Conservation (phyloP, 2,888 invertebrate genomes). For the Didymodactylos carnosus region DNA sequence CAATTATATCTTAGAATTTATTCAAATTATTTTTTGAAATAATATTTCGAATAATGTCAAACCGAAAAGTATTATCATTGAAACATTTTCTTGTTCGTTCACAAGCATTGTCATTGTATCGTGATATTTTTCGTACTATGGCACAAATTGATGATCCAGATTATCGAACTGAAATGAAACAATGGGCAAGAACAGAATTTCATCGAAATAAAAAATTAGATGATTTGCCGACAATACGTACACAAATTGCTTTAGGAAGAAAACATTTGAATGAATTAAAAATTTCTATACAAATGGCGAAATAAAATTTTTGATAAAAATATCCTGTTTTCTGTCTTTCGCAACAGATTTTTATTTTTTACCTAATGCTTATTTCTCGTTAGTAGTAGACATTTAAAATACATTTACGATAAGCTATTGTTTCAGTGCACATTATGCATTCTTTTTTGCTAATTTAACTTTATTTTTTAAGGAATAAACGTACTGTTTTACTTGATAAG, state of each 20-base stretch:
- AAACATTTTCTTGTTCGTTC: constrained; percentile 55
- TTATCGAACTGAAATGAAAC: constrained; percentile 40
- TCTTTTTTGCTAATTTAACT: no score
- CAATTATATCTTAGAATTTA: not conserved
- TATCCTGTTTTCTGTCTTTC: no score
- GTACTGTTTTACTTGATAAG: no score
- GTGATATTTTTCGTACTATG: constrained; percentile 50
- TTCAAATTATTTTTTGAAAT: no score
- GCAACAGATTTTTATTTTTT: no score
- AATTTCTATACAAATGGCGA: not conserved
- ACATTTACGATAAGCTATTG: no score
- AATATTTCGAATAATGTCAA: no score
- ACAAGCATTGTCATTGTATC: constrained; percentile 55
- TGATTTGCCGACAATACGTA: not conserved
- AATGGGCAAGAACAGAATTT: not conserved
- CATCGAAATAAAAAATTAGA: not conserved
- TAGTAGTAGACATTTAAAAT: no score
- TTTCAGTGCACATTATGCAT: no score
- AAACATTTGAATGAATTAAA: not conserved
- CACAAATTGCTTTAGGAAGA: not conserved
- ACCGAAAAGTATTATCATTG: not conserved
- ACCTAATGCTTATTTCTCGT: no score
- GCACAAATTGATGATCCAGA: constrained; percentile 45
- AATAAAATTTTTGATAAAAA: no score
- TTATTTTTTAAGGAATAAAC: no score